Evolutionary conservation across 2,113 vertebrate genomes (phyloP).

Genomic region (Eretmochelys imbricata): DNA sequence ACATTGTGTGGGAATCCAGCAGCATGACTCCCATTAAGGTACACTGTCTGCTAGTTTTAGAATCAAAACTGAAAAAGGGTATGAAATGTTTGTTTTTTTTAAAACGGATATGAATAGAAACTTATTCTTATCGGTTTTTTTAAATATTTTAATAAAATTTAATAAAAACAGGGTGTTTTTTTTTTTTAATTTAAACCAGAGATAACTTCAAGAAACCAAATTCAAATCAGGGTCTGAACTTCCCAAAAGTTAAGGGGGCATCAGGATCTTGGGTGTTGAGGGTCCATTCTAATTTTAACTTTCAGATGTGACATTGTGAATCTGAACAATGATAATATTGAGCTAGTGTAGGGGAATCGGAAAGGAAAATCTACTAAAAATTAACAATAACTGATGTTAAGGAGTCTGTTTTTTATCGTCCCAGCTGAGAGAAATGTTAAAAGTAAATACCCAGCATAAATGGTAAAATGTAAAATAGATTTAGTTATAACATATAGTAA

Average conservation of each 20-base stretch:
- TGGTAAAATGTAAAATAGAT: not conserved
- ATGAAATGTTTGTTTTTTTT: not conserved
- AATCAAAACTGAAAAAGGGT: not conserved
- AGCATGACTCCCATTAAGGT: not conserved
- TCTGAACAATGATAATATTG: not conserved
- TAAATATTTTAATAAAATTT: too few species aligned
- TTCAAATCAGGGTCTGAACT: not conserved
- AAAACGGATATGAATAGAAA: not conserved
- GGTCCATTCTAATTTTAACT: not conserved
- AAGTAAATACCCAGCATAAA: not conserved
- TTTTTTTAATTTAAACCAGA: not conserved
- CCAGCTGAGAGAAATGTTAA: not conserved
- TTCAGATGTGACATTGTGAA: not conserved
- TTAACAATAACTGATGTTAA: not conserved
- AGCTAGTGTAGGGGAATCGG: not conserved
- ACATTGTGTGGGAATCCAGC: not conserved
- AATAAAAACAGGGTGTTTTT: not conserved
- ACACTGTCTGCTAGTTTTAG: not conserved
- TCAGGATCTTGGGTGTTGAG: too few species aligned
- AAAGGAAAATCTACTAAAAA: not conserved
- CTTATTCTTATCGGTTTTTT: not conserved
- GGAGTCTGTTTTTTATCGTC: not conserved
- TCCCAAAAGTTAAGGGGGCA: too few species aligned
- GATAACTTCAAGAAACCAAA: not conserved
- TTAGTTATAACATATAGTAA: not conserved